Base-by-base conservation (phyloP, 2,888 invertebrate genomes). In the Agrochola lota region DNA sequence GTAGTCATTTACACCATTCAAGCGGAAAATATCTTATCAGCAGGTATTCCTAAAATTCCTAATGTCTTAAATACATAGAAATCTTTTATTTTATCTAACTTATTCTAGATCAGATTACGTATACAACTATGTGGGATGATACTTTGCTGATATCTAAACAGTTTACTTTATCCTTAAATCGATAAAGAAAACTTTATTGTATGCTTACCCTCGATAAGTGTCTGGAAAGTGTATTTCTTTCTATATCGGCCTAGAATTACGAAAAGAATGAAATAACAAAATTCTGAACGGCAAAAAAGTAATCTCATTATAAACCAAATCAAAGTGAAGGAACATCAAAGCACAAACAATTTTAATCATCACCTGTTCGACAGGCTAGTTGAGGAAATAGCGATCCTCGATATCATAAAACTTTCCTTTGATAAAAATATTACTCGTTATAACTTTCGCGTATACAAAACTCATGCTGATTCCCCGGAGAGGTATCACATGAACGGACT, bases 391-490 rank as follows among this genome's bases (percentile, higher is more conserved):
- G 86, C 87, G 86, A 91, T 90, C 87, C 85, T 77, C 84, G 86
- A 89, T 90, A 91, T 90, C 91, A 89, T 86, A 91, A 91, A 91
- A 91, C 85, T 91, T 92, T 90, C 81, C 88, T 89, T 86, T 87
- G 88, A 91, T 90, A 92, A 91, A 91, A 92, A 88, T 88, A 88
- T 89, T 91, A 91, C 89, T 92, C 90, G 91, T 92, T 92, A 91
- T 90, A 92, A 91, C 88, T 92, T 91, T 86, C 70, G 78, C 85
- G 85, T 82, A 87, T 81, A 88, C 87, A 85, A 86, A 86, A 84
- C 84, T 89, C 86, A 81, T 85, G 78, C 72, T 82, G 85, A 80
- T 84, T 83, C 83, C 84, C 77, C 35, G 2, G 85, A 85, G 88
- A 87, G 83, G 84, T 82, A 83, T 87, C 87, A 87, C 85, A 86